These are phyloP conservation scores for Dynastes tityus DNA, from an alignment of 2,888 invertebrate genomes.

Conservation along the genomic window DNA sequence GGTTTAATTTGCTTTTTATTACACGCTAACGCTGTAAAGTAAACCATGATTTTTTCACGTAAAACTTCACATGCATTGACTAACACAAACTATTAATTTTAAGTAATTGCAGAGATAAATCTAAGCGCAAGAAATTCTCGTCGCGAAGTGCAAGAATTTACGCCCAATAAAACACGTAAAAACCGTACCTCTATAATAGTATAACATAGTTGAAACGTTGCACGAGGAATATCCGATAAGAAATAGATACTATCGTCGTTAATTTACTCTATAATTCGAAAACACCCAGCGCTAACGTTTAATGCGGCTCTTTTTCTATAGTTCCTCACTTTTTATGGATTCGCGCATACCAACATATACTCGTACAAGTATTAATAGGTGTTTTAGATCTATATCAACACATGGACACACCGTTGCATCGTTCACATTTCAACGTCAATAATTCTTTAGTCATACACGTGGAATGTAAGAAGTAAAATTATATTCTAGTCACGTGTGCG, in stretches of 20 bases:
- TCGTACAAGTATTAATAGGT: slow-evolving; percentile 22
- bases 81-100: slow-evolving; percentile 19
- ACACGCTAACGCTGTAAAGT: too few species aligned
- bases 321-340: slow-evolving; percentile 17
- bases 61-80: background rate
- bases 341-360: slow-evolving; percentile 3
- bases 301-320: slow-evolving; percentile 3
- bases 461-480: slow-evolving; percentile 40
- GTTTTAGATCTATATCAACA: slow-evolving; percentile 30
- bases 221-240: slow-evolving; percentile 23
- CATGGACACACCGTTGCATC: slow-evolving; percentile 6
- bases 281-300: slow-evolving; percentile 24
- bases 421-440: slow-evolving; percentile 41
- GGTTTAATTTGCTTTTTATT: too few species aligned
- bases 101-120: slow-evolving; percentile 25
- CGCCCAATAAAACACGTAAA: slow-evolving; percentile 26
- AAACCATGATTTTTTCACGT: too few species aligned
- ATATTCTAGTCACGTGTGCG: slow-evolving; percentile 43
- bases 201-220: slow-evolving; percentile 17
- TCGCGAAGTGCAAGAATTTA: slow-evolving; percentile 16
- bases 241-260: slow-evolving; percentile 29
- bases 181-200: background rate
- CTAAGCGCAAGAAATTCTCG: background rate
- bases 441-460: slow-evolving; percentile 33
- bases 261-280: slow-evolving; percentile 36